Evolutionary conservation across 2,797 vertebrate species (phyloP).

Genomic region (Sebastes flavidus): DNA sequence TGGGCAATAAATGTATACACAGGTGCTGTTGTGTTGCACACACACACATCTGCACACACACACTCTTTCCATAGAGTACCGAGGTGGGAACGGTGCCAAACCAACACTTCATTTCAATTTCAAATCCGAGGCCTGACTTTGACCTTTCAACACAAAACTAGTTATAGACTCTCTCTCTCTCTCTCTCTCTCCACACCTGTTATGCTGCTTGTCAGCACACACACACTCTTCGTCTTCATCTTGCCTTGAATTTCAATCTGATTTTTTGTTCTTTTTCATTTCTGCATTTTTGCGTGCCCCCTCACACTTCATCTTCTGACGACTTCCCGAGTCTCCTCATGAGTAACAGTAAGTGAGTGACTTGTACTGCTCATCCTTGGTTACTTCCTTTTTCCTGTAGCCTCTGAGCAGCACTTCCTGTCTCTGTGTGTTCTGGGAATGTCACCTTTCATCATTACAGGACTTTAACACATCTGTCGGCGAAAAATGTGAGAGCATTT

Average conservation of each 20-base stretch:
- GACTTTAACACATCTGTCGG: slow-evolving; percentile 50
- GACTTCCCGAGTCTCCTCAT: slow-evolving; percentile 17
- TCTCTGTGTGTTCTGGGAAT: slow-evolving; percentile 52
- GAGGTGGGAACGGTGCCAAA: slow-evolving; percentile 63
- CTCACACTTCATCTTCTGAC: slow-evolving; percentile 7
- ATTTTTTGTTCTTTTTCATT: slow-evolving; percentile 6
- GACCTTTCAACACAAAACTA: slow-evolving; percentile 73
- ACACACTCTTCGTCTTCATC: slow-evolving; percentile 26
- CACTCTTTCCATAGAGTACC: slow-evolving; percentile 37
- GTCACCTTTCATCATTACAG: slow-evolving; percentile 62
- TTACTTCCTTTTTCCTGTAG: slow-evolving; percentile 74
- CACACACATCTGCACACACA: background rate
- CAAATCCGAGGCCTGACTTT: slow-evolving; percentile 75
- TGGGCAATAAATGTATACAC: slow-evolving; percentile 25
- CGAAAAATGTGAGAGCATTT: slow-evolving; percentile 35
- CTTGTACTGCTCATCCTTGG: slow-evolving; percentile 61
- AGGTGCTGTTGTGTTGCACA: slow-evolving; percentile 21
- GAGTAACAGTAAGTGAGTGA: slow-evolving; percentile 52
- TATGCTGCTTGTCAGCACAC: slow-evolving; percentile 47
- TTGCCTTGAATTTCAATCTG: background rate
- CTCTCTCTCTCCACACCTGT: background rate
- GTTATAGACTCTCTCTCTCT: slow-evolving; percentile 48
- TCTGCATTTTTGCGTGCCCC: background rate
- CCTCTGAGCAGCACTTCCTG: slow-evolving; percentile 68
- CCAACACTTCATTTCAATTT: slow-evolving; percentile 79